Conservation (phyloP, 1,140 invertebrate genomes). For the Potamilus streckersoni region DNA sequence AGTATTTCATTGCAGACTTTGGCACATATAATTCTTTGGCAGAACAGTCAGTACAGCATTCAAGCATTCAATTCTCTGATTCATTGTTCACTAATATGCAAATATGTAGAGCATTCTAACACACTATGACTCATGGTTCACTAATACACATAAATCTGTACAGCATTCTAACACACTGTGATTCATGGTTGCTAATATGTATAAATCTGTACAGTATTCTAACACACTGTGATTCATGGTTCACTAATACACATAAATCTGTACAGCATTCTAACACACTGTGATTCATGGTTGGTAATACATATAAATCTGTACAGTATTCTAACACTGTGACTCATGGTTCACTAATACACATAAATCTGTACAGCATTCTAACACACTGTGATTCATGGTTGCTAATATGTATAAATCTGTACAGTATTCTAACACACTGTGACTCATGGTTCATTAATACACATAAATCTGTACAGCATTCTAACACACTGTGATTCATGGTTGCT, state of each 20-base stretch:
- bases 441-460: neutral
- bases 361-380: slow-evolving; percentile 4
- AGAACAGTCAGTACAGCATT: slow-evolving; percentile 2
- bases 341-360: neutral
- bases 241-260: neutral
- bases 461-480: slow-evolving; percentile 1
- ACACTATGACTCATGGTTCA: neutral
- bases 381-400: neutral
- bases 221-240: neutral
- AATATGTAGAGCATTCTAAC: slow-evolving; percentile 3
- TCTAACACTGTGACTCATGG: neutral
- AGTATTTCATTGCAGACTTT: slow-evolving; percentile 1
- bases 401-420: neutral
- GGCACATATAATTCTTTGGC: neutral
- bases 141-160: neutral
- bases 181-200: neutral
- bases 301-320: neutral
- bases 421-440: neutral
- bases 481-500: neutral
- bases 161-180: slow-evolving; percentile 4
- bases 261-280: slow-evolving; percentile 4
- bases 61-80: neutral
- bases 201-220: neutral
- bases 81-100: neutral
- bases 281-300: neutral